Conservation (phyloP, 1,140 invertebrate species). For the Cecropterus lyciades region DNA sequence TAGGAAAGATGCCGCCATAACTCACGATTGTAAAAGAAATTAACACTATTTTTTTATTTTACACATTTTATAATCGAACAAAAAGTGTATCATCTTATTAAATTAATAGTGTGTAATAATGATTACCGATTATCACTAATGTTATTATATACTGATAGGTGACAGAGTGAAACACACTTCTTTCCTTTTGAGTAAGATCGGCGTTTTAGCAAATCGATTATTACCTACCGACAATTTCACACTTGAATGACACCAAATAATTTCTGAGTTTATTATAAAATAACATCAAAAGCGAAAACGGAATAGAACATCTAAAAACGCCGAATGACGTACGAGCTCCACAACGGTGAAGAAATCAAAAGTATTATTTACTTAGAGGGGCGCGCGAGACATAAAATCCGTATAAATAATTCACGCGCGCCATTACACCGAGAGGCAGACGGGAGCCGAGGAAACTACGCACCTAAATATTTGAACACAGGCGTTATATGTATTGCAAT, state of each 20-base stretch:
- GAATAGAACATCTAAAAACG: background rate
- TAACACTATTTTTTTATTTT: no score
- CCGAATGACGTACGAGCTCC: background rate
- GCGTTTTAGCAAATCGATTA: no score
- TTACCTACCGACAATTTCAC: background rate
- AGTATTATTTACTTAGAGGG: constrained; percentile 65
- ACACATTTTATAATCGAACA: no score
- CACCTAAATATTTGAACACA: constrained; percentile 71
- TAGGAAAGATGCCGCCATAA: no score
- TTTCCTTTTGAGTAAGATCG: no score
- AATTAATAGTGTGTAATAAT: no score
- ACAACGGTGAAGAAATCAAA: constrained; percentile 55
- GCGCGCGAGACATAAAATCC: constrained; percentile 70
- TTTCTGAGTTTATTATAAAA: background rate
- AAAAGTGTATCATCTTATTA: no score
- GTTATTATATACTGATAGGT: no score
- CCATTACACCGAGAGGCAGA: constrained; percentile 61
- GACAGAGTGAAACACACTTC: no score
- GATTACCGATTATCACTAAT: no score
- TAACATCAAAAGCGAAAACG: background rate
- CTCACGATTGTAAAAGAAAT: no score
- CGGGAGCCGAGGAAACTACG: constrained; percentile 65
- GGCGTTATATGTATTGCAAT: constrained; percentile 80
- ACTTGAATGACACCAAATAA: background rate
- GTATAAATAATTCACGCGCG: constrained; percentile 72